These are phyloP conservation scores for Schizotus pectinicornis DNA, from an alignment of 2,888 invertebrate species.

Conservation along the genomic window DNA sequence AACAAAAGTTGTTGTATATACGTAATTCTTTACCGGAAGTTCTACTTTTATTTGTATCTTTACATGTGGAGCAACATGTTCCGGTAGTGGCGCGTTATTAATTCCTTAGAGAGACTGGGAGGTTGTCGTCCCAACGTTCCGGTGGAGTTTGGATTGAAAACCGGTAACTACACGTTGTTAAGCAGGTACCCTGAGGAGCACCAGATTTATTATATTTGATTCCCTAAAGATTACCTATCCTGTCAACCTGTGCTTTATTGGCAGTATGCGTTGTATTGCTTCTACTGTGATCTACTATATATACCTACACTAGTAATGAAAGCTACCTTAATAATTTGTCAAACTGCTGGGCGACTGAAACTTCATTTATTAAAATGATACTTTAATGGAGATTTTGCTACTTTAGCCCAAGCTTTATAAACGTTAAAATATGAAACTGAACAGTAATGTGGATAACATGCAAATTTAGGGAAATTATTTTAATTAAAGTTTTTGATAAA, in stretches of 20 bases:
- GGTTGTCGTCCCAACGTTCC: constrained; percentile 25
- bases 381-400: neutral
- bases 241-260: constrained; percentile 38
- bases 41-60: constrained; percentile 6
- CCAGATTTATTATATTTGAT: constrained; percentile 40
- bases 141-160: constrained; percentile 20
- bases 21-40: no score
- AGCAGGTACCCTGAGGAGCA: constrained; percentile 32
- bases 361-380: constrained; percentile 2
- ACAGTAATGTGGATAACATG: neutral
- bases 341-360: neutral
- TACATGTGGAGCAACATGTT: constrained; percentile 24
- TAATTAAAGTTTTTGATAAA: constrained; percentile 1
- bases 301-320: constrained; percentile 10
- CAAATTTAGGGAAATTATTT: constrained; percentile 2
- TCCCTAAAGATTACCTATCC: constrained; percentile 35
- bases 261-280: constrained; percentile 7
- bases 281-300: constrained; percentile 5
- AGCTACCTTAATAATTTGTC: constrained; percentile 5
- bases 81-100: constrained; percentile 24
- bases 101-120: constrained; percentile 24
- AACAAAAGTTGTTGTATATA: no score
- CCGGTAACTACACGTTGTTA: constrained; percentile 35
- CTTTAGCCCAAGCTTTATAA: neutral
- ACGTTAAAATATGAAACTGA: constrained; percentile 1